Conservation (phyloP, 2,113 vertebrate genomes). For the Tyto alba region DNA sequence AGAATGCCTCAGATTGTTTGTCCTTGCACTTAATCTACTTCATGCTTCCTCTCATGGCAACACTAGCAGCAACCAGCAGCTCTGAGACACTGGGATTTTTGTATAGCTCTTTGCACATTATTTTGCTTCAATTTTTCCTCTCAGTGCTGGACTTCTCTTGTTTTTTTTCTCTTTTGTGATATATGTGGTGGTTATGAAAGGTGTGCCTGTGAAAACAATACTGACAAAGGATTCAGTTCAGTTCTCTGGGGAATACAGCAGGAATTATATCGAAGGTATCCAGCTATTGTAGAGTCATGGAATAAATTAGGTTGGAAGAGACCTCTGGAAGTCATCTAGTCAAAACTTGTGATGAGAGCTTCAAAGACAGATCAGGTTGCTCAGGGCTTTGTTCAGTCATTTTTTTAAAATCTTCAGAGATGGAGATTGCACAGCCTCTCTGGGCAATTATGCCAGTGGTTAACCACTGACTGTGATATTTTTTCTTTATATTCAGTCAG, state of each 20-base stretch:
- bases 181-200: conserved; percentile 38
- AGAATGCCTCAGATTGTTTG: conserved; percentile 44
- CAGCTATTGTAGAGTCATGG: conserved; percentile 24
- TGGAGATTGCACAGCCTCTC: neutral
- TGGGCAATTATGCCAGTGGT: neutral
- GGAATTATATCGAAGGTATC: neutral
- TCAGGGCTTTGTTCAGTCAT: neutral
- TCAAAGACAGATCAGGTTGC: neutral
- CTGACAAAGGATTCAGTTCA: conserved; percentile 3
- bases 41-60: conserved; percentile 38
- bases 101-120: conserved; percentile 5
- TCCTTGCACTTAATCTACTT: conserved; percentile 55
- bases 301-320: conserved; percentile 23
- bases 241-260: neutral
- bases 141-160: neutral
- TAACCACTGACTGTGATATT: neutral
- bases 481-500: neutral
- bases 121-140: conserved; percentile 39
- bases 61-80: conserved; percentile 40
- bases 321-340: conserved; percentile 18
- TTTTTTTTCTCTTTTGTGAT: conserved; percentile 2
- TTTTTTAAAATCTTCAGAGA: neutral
- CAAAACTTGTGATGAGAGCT: neutral
- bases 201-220: conserved; percentile 50
- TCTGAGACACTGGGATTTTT: conserved; percentile 49